A percentile compares a stretch with the other conserved stretches of the same genome.
phyloP scores from a whole-genome alignment of 2,113 vertebrate species.

The Corythornis vintsioides region DNA sequence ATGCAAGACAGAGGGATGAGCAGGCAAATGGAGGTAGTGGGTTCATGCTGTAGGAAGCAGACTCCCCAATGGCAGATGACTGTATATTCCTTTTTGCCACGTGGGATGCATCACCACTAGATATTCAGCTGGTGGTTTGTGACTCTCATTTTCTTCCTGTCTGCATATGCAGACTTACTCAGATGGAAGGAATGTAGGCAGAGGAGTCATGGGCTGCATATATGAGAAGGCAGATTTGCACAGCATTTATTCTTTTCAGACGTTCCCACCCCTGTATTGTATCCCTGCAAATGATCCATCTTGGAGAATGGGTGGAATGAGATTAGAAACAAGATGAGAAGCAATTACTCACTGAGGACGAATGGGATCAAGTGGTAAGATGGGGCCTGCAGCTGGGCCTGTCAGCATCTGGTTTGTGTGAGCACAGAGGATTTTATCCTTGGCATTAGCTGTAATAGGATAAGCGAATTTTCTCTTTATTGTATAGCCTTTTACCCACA shows the following conservation, averaged over 20 bases:
- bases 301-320: slow-evolving; percentile 56
- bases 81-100: background rate
- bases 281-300: slow-evolving; percentile 54
- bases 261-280: background rate
- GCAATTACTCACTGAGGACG: slow-evolving; percentile 34
- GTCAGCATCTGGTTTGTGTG: slow-evolving; percentile 33
- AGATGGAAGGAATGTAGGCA: background rate
- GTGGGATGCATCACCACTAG: background rate
- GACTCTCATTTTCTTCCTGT: background rate
- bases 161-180: background rate
- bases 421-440: slow-evolving; percentile 5
- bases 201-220: background rate
- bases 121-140: background rate
- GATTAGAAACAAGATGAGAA: slow-evolving; percentile 47
- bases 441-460: slow-evolving; percentile 40
- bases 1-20: background rate
- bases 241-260: slow-evolving; percentile 36
- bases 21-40: background rate
- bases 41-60: background rate
- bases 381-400: background rate
- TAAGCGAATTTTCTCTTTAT: slow-evolving; percentile 54
- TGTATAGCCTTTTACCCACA: slow-evolving; percentile 24
- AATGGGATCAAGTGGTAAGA: slow-evolving; percentile 34
- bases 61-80: background rate
- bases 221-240: background rate